phyloP scores from a whole-genome alignment of 2,888 invertebrate species.

The Xestia xanthographa region DNA sequence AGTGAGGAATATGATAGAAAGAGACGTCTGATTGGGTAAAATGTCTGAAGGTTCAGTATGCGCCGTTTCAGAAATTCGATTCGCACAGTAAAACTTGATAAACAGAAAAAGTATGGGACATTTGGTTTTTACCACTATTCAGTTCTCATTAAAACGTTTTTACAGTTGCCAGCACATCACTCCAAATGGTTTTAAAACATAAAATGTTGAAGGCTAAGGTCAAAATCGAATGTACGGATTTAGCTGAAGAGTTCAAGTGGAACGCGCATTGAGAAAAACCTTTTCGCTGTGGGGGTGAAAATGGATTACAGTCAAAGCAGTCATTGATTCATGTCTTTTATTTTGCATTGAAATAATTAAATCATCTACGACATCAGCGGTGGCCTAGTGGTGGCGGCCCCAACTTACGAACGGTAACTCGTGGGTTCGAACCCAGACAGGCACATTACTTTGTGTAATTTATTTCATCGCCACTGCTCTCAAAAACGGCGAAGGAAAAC shows the following conservation, averaged over 20 bases:
- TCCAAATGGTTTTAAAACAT: too few species aligned
- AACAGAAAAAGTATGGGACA: background rate
- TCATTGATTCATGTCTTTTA: background rate
- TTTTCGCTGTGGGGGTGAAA: background rate
- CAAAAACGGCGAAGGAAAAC: too few species aligned
- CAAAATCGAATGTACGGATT: background rate
- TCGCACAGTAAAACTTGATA: background rate
- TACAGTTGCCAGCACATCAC: too few species aligned
- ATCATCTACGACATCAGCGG: conserved; percentile 18
- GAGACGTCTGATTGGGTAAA: background rate
- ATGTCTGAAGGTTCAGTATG: background rate
- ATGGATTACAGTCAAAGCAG: background rate
- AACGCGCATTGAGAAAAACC: background rate
- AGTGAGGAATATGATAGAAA: background rate
- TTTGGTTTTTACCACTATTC: background rate
- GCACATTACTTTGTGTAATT: too few species aligned
- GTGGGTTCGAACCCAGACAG: too few species aligned
- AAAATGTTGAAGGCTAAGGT: too few species aligned
- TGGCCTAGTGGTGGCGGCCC: too few species aligned
- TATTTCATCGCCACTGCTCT: too few species aligned
- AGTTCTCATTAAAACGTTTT: too few species aligned
- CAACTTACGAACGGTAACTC: too few species aligned
- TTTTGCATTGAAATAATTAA: background rate
- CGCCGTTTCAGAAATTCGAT: background rate
- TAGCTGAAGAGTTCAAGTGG: background rate